Evolutionary conservation across 2,797 vertebrate species (phyloP).

Genomic region (Carcharodon carcharias): DNA sequence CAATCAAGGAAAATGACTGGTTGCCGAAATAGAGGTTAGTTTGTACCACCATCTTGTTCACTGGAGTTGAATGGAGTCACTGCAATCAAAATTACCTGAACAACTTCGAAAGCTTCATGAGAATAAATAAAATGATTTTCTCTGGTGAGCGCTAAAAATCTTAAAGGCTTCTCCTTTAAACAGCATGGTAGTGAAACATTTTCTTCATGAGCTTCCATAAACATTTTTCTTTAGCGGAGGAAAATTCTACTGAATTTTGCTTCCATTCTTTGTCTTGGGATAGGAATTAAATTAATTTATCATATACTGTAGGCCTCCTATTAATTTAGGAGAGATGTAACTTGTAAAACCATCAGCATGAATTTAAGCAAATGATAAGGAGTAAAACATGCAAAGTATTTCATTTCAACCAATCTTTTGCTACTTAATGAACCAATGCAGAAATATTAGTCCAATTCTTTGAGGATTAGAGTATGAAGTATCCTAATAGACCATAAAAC

Average conservation of each 20-base stretch:
- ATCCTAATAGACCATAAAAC: conserved; percentile 42
- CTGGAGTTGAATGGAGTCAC: not conserved
- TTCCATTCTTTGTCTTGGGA: not conserved
- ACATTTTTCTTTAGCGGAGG: not conserved
- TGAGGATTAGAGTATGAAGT: conserved; percentile 45
- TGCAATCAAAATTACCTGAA: not conserved
- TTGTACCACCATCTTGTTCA: not conserved
- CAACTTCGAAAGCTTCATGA: not conserved
- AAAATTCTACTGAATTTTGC: not conserved
- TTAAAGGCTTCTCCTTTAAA: not conserved
- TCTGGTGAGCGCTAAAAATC: not conserved
- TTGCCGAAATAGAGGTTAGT: not conserved
- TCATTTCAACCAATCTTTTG: conserved; percentile 40
- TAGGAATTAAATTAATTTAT: not conserved
- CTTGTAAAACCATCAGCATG: conserved; percentile 17
- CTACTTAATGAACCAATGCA: conserved; percentile 48
- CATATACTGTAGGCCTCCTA: not conserved
- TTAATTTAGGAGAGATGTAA: conserved; percentile 9
- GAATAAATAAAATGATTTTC: not conserved
- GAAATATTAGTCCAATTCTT: conserved; percentile 43
- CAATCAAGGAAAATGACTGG: not conserved
- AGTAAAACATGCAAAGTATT: conserved; percentile 10
- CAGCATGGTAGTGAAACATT: not conserved
- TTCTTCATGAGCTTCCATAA: not conserved
- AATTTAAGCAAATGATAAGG: conserved; percentile 30